Conservation (phyloP, 2,113 vertebrate species). For the Rallus limicola region DNA sequence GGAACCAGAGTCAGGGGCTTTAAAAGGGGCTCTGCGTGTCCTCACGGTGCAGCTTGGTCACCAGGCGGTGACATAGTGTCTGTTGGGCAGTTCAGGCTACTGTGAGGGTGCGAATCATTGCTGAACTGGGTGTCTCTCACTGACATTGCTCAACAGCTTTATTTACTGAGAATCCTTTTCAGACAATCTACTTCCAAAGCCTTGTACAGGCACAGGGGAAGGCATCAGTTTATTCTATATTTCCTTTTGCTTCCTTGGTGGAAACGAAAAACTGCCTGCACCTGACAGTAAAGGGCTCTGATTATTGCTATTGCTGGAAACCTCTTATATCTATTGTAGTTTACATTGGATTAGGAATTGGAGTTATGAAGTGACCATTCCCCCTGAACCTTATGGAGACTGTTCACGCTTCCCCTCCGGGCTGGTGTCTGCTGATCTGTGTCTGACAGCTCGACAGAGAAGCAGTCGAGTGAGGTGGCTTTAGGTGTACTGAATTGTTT, state of each 20-base stretch:
- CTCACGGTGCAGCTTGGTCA: neutral
- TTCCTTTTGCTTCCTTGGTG: neutral
- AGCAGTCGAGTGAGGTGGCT: neutral
- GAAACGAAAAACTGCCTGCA: neutral
- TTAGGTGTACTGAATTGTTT: neutral
- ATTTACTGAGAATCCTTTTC: neutral
- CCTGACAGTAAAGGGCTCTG: neutral
- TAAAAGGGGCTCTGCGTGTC: neutral
- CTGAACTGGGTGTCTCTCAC: neutral
- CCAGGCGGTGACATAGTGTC: neutral
- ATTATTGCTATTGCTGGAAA: neutral
- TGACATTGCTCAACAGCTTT: neutral
- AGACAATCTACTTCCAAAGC: neutral
- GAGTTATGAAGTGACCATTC: neutral
- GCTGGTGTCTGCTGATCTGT: neutral
- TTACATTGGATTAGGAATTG: neutral
- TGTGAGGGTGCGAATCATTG: neutral
- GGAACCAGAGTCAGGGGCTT: neutral
- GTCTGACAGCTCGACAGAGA: neutral
- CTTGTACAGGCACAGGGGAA: neutral
- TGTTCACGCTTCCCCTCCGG: neutral
- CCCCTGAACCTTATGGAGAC: neutral
- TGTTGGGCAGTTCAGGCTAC: neutral
- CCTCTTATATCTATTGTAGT: neutral
- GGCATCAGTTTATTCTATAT: neutral